Conservation (phyloP, 2,888 invertebrate genomes). For the Rhagophthalmus giganteus region DNA sequence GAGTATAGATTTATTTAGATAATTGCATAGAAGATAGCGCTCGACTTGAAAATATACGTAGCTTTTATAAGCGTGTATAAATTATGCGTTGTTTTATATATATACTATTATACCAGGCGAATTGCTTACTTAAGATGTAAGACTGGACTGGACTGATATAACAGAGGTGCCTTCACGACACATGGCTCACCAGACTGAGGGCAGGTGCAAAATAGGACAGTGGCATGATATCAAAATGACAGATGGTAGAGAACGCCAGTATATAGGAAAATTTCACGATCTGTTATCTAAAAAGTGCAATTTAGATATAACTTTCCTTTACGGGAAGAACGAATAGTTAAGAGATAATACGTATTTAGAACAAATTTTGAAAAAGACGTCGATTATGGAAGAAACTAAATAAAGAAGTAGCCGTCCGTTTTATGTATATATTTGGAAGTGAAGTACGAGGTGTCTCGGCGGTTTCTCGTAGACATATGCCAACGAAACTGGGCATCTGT, state of each 20-base stretch:
- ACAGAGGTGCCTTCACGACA: slow-evolving; percentile 54
- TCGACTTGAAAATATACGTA: slow-evolving; percentile 50
- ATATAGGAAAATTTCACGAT: slow-evolving; percentile 21
- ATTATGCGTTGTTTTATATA: slow-evolving; percentile 50
- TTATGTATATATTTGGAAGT: slow-evolving; percentile 41
- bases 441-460: slow-evolving; percentile 43
- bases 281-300: slow-evolving; percentile 22
- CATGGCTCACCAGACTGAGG: slow-evolving; percentile 53
- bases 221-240: slow-evolving; percentile 26
- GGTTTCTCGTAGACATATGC: slow-evolving; percentile 44
- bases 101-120: slow-evolving; percentile 43
- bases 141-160: slow-evolving; percentile 56
- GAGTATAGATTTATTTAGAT: slow-evolving; percentile 51
- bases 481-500: slow-evolving; percentile 44
- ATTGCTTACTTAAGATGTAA: slow-evolving; percentile 55
- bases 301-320: slow-evolving; percentile 9
- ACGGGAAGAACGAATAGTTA: slow-evolving; percentile 17
- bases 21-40: slow-evolving; percentile 43
- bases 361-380: slow-evolving; percentile 5
- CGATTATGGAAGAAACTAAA: slow-evolving; percentile 29
- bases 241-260: slow-evolving; percentile 20
- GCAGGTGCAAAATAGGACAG: slow-evolving; percentile 48
- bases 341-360: slow-evolving; percentile 10
- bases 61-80: slow-evolving; percentile 52
- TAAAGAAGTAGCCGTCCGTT: slow-evolving; percentile 51